Evolutionary conservation across 2,113 vertebrate species (phyloP).

Genomic region (Dromaius novaehollandiae): DNA sequence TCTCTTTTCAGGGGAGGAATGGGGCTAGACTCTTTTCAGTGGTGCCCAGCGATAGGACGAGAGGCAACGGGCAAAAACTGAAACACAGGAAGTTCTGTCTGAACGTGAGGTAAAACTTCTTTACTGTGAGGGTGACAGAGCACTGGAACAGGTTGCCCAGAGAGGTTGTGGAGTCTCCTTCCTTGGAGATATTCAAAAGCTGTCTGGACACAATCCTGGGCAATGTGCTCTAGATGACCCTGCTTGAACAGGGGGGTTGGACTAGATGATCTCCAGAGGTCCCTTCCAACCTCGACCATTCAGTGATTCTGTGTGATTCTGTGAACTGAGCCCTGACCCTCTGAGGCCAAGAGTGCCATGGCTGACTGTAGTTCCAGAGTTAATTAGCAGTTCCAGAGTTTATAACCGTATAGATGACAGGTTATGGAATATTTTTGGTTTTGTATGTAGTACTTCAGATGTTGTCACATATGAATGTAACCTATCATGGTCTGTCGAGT

Average conservation of each 20-base stretch:
- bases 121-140: too few species aligned
- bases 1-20: neutral
- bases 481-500: neutral
- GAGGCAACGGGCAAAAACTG: neutral
- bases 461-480: neutral
- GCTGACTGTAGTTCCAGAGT: neutral
- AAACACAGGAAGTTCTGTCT: neutral
- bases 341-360: neutral
- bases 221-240: too few species aligned
- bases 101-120: too few species aligned
- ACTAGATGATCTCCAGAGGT: neutral
- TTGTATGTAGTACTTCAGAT: neutral
- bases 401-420: neutral
- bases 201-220: too few species aligned
- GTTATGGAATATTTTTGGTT: accelerated
- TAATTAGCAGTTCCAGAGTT: neutral
- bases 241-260: neutral
- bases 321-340: neutral
- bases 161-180: too few species aligned
- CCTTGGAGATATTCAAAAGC: too few species aligned
- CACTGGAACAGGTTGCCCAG: too few species aligned
- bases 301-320: neutral
- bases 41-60: neutral
- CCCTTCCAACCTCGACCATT: neutral
- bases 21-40: too few species aligned